Evolutionary conservation across 2,888 invertebrate species (phyloP).

Genomic region (Amphipyra tragopoginis): DNA sequence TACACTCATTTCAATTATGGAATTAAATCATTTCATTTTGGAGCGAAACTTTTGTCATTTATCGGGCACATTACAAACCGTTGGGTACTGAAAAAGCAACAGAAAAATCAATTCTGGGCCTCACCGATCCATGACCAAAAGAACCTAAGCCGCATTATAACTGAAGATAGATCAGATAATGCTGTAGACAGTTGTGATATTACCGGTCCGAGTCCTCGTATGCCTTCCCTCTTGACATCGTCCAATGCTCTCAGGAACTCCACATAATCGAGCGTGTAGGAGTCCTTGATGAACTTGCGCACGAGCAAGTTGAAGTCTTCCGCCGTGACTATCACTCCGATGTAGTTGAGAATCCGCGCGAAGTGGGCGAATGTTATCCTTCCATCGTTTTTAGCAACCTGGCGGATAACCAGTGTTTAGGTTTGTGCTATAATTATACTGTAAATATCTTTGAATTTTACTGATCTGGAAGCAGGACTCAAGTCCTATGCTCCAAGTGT

Average conservation of each 20-base stretch:
- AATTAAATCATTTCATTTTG: too few relatives aligned
- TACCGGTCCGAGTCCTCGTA: slow-evolving; percentile 68
- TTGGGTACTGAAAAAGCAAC: too few relatives aligned
- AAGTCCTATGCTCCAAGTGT: too few relatives aligned
- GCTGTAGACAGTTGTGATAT: too few relatives aligned
- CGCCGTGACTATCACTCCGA: slow-evolving; percentile 92
- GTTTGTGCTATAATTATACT: neutral
- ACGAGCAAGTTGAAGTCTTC: slow-evolving; percentile 93
- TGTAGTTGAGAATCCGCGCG: slow-evolving; percentile 92
- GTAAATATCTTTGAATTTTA: neutral
- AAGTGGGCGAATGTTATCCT: slow-evolving; percentile 94
- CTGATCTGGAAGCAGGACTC: too few relatives aligned
- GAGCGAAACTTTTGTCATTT: too few relatives aligned
- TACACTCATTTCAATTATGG: too few relatives aligned
- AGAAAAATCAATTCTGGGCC: too few relatives aligned
- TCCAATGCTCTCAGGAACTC: slow-evolving; percentile 93
- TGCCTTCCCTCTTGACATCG: slow-evolving; percentile 90
- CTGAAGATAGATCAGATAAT: too few relatives aligned
- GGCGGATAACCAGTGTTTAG: slow-evolving; percentile 4
- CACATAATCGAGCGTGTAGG: slow-evolving; percentile 94
- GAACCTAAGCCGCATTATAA: too few relatives aligned
- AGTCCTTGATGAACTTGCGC: slow-evolving; percentile 93
- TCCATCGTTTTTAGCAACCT: slow-evolving; percentile 94
- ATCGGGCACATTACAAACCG: too few relatives aligned
- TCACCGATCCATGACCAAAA: too few relatives aligned